Conservation (phyloP, 2,888 invertebrate species). For the Tiliacea citrago region DNA sequence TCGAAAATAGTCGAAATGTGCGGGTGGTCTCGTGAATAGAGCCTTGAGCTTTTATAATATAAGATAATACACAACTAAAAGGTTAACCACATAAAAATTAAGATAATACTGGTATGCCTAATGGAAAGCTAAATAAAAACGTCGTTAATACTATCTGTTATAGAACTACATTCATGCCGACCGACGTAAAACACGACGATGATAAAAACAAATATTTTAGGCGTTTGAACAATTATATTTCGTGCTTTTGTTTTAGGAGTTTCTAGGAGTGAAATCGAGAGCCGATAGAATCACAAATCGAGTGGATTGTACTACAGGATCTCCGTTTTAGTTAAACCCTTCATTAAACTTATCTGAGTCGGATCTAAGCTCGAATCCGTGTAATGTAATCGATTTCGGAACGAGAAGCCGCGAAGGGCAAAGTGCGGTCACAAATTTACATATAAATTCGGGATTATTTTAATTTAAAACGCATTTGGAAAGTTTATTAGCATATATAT, state of each 20-base stretch:
- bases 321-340: conserved; percentile 83
- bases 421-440: conserved; percentile 89
- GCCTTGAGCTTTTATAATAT: conserved; percentile 76
- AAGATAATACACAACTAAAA: conserved; percentile 82
- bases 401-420: conserved; percentile 88
- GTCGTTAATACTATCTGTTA: conserved; percentile 76
- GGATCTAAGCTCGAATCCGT: conserved; percentile 85
- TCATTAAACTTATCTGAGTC: conserved; percentile 87
- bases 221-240: conserved; percentile 58
- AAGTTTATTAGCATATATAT: conserved; percentile 89
- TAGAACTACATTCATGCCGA: conserved; percentile 72
- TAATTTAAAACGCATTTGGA: conserved; percentile 89
- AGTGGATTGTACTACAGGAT: conserved; percentile 80
- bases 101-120: conserved; percentile 81
- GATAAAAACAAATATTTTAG: conserved; percentile 73
- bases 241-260: conserved; percentile 49
- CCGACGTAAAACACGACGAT: conserved; percentile 69
- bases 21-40: conserved; percentile 85
- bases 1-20: conserved; percentile 66
- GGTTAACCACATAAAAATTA: conserved; percentile 84
- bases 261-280: conserved; percentile 52
- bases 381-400: conserved; percentile 88
- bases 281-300: conserved; percentile 78
- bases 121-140: conserved; percentile 75
- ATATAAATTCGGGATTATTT: conserved; percentile 90